Base-by-base conservation (phyloP, 1,140 invertebrate genomes). In the Papilio machaon region DNA sequence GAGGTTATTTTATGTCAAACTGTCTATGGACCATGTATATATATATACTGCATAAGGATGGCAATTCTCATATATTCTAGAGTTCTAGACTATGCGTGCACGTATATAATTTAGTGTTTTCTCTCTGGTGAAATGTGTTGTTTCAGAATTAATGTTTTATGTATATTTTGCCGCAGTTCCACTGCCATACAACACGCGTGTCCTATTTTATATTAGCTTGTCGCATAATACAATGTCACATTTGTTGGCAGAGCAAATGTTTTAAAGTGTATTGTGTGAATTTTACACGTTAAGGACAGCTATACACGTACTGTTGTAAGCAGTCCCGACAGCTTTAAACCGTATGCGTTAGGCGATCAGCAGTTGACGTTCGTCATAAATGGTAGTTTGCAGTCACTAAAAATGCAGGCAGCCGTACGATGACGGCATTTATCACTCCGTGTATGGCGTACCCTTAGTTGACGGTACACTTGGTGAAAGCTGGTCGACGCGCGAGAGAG, bases 51-150 rank as follows among this genome's bases (percentile, higher is more conserved):
- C 38, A 38, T 6, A 38, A 38, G 6, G 38, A 38, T 38, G 38
- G 7, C 38, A 43, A 43, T 43, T 64, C 23, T 64, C n/a, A 64
- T 8, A 19, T 64, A 23, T 64, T 64, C 23, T 30, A 11, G 82
- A 83, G 83, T 88, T 77, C 70, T 13, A 43, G 80, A 82, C 79
- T 84, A 85, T 79, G 84, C 86, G 80, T 78, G 73, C 77, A 64
- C 76, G 82, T 73, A 84, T 82, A 90, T 87, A 92, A 43, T 6
- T 43, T 43, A 43, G 38, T 43, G 38, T 1, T 91, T 91, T 1
- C 88, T 91, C 84, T 85, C 85, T 60, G 86, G 91, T 89, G 91
- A 93, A 93, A 93, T 89, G 90, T 81, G 82, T 80, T 83, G 81
- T 86, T 47, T 82, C 74, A 83, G 82, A 84, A 81, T 85, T 89